Percentiles rank a stretch among this genome's conserved stretches.
These are phyloP conservation scores for Sinelater perroti DNA, from an alignment of 2,888 invertebrate genomes.

Conservation along the genomic window DNA sequence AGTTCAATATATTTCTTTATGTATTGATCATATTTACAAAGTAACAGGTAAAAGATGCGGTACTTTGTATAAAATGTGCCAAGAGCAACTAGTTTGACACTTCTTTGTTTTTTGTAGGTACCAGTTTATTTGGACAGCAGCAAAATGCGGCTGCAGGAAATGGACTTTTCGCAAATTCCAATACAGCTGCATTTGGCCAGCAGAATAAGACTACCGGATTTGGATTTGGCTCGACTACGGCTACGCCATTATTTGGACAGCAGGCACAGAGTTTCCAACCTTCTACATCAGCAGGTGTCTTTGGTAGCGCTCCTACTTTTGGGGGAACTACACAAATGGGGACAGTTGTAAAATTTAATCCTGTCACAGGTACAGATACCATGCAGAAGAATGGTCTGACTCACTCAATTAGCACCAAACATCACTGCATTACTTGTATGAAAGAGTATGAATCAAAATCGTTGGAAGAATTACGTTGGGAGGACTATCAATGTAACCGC, in stretches of 20 bases:
- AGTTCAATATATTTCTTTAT: no score
- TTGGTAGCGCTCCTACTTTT: constrained; percentile 62
- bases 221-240: constrained; percentile 47
- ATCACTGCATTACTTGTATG: constrained; percentile 98
- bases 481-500: constrained; percentile 91
- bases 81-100: no score
- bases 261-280: constrained; percentile 56
- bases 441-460: constrained; percentile 97
- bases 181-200: constrained; percentile 65
- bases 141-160: constrained; percentile 60
- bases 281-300: constrained; percentile 56
- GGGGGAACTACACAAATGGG: constrained; percentile 66
- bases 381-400: constrained; percentile 88
- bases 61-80: no score
- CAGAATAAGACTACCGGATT: constrained; percentile 67
- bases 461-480: constrained; percentile 91
- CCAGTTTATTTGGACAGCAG: constrained; percentile 45
- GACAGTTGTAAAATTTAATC: constrained; percentile 85
- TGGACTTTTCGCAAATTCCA: constrained; percentile 70
- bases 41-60: no score
- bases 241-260: constrained; percentile 37
- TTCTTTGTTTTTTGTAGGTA: constrained; percentile 12
- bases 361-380: constrained; percentile 88
- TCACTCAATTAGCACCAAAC: constrained; percentile 88
- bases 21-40: no score